Evolutionary conservation across 2,888 invertebrate species (phyloP).

Genomic region (Abrostola tripartita): DNA sequence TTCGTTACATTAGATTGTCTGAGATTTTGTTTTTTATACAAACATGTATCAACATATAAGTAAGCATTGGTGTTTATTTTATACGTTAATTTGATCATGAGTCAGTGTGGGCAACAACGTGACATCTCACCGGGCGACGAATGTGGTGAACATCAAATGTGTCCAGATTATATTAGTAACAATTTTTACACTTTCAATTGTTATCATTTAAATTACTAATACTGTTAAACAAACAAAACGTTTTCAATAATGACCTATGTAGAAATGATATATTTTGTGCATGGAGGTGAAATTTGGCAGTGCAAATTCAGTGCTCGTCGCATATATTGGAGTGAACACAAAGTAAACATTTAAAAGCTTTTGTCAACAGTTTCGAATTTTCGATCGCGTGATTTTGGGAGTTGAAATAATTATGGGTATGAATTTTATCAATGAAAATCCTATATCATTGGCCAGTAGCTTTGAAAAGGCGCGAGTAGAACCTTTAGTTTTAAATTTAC

Average conservation of each 20-base stretch:
- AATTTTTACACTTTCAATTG: constrained; percentile 10
- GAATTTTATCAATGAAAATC: constrained; percentile 19
- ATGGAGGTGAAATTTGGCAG: constrained; percentile 43
- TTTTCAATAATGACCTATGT: constrained; percentile 9
- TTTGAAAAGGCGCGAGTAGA: constrained; percentile 3
- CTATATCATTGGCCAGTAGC: constrained; percentile 4
- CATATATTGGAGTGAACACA: constrained; percentile 29
- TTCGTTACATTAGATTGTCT: constrained; percentile 30
- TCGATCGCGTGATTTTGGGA: constrained; percentile 46
- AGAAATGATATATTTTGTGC: constrained; percentile 23
- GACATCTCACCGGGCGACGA: constrained; percentile 36
- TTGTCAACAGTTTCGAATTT: constrained; percentile 23
- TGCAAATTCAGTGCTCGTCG: constrained; percentile 32
- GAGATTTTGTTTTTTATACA: constrained; percentile 37
- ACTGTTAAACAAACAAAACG: too few relatives aligned
- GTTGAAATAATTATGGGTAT: constrained; percentile 28
- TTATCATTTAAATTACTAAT: not conserved
- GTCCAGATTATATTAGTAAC: constrained; percentile 26
- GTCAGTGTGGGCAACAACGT: constrained; percentile 35
- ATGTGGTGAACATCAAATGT: constrained; percentile 32
- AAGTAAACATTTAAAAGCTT: constrained; percentile 52
- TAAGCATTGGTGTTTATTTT: constrained; percentile 23
- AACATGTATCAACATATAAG: constrained; percentile 19
- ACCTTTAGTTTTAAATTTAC: constrained; percentile 10
- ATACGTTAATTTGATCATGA: constrained; percentile 35